phyloP scores from a whole-genome alignment of 2,888 invertebrate genomes.

The Pandemis corylana region DNA sequence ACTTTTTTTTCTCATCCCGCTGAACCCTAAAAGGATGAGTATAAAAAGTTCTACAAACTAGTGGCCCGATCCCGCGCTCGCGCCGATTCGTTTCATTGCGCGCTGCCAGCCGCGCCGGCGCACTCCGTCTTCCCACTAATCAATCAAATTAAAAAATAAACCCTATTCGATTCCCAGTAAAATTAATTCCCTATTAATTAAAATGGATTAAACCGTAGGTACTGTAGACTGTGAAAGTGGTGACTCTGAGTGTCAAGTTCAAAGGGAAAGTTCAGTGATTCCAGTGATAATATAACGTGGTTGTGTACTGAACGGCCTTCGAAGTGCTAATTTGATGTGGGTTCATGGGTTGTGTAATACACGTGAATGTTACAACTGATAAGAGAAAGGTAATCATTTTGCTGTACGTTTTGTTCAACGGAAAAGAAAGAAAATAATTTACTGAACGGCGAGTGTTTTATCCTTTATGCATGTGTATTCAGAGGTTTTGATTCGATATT shows the following conservation, averaged over 20 bases:
- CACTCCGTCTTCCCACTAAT: constrained; percentile 34
- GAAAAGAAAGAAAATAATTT: not conserved
- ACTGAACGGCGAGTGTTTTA: not conserved
- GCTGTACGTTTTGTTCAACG: not conserved
- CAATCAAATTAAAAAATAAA: constrained; percentile 13
- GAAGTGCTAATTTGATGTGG: constrained; percentile 4
- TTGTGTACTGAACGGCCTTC: not conserved
- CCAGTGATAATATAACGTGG: constrained; percentile 4
- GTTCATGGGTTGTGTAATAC: not conserved
- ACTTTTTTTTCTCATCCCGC: constrained; percentile 44
- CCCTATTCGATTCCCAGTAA: not conserved
- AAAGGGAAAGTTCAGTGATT: constrained; percentile 6
- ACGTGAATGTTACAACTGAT: constrained; percentile 20
- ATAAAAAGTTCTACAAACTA: constrained; percentile 55
- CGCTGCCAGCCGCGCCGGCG: constrained; percentile 47
- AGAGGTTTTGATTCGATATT: too few relatives aligned
- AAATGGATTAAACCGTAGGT: not conserved
- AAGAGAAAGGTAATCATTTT: constrained; percentile 13
- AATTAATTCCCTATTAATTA: not conserved
- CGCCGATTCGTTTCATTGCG: constrained; percentile 62
- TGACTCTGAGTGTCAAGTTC: not conserved
- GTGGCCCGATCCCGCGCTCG: constrained; percentile 49
- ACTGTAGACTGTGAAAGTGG: not conserved
- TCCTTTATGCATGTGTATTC: not conserved
- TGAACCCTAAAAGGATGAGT: constrained; percentile 69